Conservation (phyloP, 2,113 vertebrate species). For the Myotis yumanensis region DNA sequence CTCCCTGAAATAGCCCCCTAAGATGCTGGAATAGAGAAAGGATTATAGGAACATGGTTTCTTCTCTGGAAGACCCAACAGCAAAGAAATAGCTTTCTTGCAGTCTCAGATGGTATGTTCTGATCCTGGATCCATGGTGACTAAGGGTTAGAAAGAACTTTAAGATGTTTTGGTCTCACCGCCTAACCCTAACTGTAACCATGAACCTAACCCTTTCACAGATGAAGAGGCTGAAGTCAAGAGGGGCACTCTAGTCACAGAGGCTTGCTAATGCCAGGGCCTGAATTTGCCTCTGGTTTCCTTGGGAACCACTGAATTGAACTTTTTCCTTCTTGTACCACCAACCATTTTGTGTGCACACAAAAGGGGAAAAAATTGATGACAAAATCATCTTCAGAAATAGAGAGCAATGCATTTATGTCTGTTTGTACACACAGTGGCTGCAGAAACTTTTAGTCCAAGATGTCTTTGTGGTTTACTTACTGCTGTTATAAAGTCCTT, state of each 20-base stretch:
- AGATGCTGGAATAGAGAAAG: background rate
- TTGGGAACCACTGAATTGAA: background rate
- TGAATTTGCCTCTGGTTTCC: slow-evolving; percentile 5
- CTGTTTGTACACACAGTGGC: background rate
- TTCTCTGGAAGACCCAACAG: background rate
- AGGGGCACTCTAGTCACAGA: background rate
- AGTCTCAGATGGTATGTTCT: background rate
- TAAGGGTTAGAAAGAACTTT: background rate
- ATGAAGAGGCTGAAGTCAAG: background rate
- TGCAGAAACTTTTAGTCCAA: slow-evolving; percentile 16
- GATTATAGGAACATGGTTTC: background rate
- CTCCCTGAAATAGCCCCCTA: background rate
- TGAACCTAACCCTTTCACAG: background rate
- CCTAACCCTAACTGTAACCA: background rate
- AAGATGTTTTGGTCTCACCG: background rate
- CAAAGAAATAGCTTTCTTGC: background rate
- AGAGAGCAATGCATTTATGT: background rate
- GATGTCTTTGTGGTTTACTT: slow-evolving; percentile 56
- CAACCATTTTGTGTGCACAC: background rate
- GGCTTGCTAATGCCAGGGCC: background rate
- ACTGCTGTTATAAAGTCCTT: slow-evolving; percentile 38
- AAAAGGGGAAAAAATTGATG: background rate
- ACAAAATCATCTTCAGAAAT: slow-evolving; percentile 37
- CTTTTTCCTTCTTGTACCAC: background rate
- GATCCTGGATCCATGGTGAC: background rate